These are phyloP conservation scores for Acanthosepion pharaonis DNA, from an alignment of 2,888 invertebrate genomes.

Conservation along the genomic window DNA sequence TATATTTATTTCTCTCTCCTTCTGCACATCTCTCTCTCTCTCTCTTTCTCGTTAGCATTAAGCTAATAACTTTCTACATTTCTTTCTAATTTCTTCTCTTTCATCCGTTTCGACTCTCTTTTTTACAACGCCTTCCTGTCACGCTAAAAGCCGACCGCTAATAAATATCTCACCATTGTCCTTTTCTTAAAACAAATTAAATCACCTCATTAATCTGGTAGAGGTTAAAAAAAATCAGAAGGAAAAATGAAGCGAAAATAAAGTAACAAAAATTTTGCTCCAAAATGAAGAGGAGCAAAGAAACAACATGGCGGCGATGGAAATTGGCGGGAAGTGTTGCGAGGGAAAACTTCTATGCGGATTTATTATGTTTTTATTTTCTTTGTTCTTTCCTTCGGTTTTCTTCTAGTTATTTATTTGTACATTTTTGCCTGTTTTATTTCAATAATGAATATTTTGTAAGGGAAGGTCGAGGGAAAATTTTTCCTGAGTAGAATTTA, in stretches of 20 bases:
- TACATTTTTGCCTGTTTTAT: not conserved
- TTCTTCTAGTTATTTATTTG: not conserved
- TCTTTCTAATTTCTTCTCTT: not conserved
- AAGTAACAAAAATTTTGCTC: not conserved
- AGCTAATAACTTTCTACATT: too few species aligned
- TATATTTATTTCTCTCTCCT: too few species aligned
- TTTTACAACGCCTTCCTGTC: not conserved
- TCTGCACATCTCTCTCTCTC: too few species aligned
- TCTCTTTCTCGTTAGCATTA: too few species aligned
- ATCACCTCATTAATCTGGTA: slow-evolving; percentile 23
- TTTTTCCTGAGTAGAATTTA: slow-evolving; percentile 25
- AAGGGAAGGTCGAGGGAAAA: not conserved
- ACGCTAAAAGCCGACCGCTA: not conserved
- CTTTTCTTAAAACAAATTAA: slow-evolving; percentile 33
- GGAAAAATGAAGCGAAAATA: not conserved
- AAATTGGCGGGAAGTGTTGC: not conserved
- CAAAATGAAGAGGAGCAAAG: slow-evolving; percentile 8
- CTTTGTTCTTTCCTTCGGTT: not conserved
- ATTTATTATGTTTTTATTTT: not conserved
- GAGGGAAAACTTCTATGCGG: not conserved
- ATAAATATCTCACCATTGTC: slow-evolving; percentile 23
- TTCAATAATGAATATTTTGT: slow-evolving; percentile 33
- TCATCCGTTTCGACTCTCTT: not conserved
- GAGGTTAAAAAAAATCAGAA: not conserved
- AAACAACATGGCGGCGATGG: not conserved